Evolutionary conservation across 2,888 invertebrate genomes (phyloP), one percentile per base, ranked within the genome.

Genomic region (Catocala fraxini): DNA sequence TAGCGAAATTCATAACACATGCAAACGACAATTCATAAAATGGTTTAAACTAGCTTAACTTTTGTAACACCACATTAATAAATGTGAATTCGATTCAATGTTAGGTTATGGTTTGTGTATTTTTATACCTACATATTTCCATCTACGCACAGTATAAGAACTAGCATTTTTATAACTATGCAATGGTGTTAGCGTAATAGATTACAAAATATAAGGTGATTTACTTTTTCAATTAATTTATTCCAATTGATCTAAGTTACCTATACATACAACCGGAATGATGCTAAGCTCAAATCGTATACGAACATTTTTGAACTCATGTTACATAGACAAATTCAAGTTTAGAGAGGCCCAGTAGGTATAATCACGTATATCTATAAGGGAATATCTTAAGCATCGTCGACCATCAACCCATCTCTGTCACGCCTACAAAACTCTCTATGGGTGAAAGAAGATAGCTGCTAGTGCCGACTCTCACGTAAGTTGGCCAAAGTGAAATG

Each of bases 401-500:
- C 56, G 62, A 65, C 49, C 9, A 39, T 39, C 6, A 60, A 56
- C 49, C 62, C 62, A 63, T 89, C 87, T 84, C 83, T 75, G 70
- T 88, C 80, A 47, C 69, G 58, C 87, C 41, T 48, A 63, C 12
- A 56, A 57, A 48, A 64, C 63, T 67, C 58, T 75, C 67, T 65
- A 61, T 68, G 56, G 78, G 80, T 75, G 79, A 84, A 86, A 84
- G 75, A 77, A 80, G 86, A 87, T 74, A 82, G 83, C 65, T 59
- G 71, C 83, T 83, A 79, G 81, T 83, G 82, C 82, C 78, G 79
- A 79, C 83, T 82, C 79, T 81, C 83, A 79, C 84, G 88, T 92
- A 94, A 92, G 93, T 94, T 92, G 93, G 93, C 89, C 93, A 93
- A 92, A 93, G 93, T 86, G 93, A 93, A 93, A 93, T 93, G 93